These are phyloP conservation scores for Coleophora flavipennella DNA, from an alignment of 2,888 invertebrate species.

Conservation along the genomic window DNA sequence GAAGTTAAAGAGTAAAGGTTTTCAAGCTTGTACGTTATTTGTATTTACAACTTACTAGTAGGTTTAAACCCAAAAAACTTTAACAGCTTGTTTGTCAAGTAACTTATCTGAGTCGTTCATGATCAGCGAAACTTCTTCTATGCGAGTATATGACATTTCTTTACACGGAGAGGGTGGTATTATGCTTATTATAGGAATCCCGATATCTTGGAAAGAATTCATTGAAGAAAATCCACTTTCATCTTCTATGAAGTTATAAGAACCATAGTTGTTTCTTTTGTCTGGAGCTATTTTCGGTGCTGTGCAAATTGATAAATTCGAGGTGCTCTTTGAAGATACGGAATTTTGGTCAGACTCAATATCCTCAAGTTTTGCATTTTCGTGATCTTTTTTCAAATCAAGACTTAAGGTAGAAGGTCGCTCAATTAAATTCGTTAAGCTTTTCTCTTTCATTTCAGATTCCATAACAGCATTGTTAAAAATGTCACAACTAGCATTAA, in stretches of 20 bases:
- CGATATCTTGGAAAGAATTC: constrained; percentile 88
- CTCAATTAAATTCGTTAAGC: constrained; percentile 30
- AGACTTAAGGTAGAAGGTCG: constrained; percentile 31
- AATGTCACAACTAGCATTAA: too few species aligned
- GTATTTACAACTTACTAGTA: too few species aligned
- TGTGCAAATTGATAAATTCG: constrained; percentile 20
- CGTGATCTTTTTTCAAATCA: constrained; percentile 37
- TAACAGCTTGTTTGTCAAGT: constrained; percentile 50
- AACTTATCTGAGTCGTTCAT: too few species aligned
- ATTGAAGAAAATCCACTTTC: constrained; percentile 91
- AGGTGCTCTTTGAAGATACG: constrained; percentile 14
- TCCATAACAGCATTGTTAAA: constrained; percentile 18
- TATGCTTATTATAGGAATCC: constrained; percentile 74
- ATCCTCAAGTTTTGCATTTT: constrained; percentile 27
- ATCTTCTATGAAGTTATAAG: constrained; percentile 74
- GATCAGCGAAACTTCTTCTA: too few species aligned
- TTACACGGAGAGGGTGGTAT: constrained; percentile 63
- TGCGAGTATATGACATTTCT: constrained; percentile 33
- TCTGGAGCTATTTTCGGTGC: constrained; percentile 24
- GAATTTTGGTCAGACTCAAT: constrained; percentile 17
- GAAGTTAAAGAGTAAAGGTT: too few species aligned
- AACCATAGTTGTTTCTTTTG: constrained; percentile 42
- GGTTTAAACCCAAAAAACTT: constrained; percentile 62
- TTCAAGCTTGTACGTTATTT: too few species aligned
- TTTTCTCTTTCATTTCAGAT: constrained; percentile 25